A percentile compares a stretch with the other conserved stretches of the same genome.
Conservation (phyloP, 2,113 vertebrate genomes). For the Willisornis vidua region DNA sequence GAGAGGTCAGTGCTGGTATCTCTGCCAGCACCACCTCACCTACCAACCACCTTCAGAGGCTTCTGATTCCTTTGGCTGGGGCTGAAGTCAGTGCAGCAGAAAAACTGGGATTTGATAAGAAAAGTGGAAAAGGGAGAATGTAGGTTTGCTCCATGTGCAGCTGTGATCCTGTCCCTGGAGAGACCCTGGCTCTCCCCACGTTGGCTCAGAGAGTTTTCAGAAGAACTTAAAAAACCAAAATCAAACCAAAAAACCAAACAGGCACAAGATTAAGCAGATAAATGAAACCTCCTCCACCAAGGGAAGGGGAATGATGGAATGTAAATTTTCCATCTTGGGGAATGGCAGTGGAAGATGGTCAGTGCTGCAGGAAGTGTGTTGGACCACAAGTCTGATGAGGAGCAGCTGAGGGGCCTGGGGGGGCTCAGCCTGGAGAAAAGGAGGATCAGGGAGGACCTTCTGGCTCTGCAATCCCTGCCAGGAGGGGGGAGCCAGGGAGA, state of each 20-base stretch:
- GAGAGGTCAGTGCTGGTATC: background rate
- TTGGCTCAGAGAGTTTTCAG: background rate
- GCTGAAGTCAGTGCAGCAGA: background rate
- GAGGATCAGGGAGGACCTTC: background rate
- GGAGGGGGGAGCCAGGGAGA: background rate
- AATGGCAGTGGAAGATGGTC: too few species aligned
- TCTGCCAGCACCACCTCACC: too few species aligned
- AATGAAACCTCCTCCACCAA: background rate
- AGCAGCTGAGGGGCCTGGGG: background rate
- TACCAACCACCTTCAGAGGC: background rate
- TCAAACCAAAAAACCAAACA: background rate
- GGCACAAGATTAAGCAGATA: background rate
- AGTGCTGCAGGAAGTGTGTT: background rate
- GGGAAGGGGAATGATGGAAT: background rate
- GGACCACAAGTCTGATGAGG: background rate
- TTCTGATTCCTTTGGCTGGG: background rate
- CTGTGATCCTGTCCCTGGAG: background rate
- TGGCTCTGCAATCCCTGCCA: background rate
- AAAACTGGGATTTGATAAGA: background rate
- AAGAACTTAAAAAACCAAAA: background rate
- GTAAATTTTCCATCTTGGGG: background rate
- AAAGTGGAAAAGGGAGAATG: background rate
- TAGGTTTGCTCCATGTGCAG: accelerated
- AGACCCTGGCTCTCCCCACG: background rate
- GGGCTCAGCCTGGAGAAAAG: background rate